A percentile compares a stretch with the other conserved stretches of the same genome.
phyloP scores from a whole-genome alignment of 2,113 vertebrate species.

The Miniopterus natalensis region DNA sequence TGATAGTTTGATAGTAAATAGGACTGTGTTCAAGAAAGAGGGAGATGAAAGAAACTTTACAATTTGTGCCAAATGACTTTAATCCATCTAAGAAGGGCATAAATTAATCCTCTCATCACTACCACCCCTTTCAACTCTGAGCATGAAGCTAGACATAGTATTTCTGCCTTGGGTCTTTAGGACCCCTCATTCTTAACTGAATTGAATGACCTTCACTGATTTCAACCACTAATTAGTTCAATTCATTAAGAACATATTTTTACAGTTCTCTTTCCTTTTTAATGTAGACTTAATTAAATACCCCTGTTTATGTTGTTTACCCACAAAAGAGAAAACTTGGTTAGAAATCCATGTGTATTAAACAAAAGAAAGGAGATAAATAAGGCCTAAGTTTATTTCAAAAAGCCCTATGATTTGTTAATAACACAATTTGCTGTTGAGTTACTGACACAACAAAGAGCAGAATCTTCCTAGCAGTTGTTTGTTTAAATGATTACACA shows the following conservation, averaged over 20 bases:
- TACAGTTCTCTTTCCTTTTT: constrained; percentile 78
- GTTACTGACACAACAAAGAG: constrained; percentile 8
- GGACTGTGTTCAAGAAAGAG: constrained; percentile 62
- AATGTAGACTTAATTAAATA: constrained; percentile 82
- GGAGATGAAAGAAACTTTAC: constrained; percentile 81
- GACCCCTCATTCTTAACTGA: constrained; percentile 74
- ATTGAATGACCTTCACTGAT: constrained; percentile 79
- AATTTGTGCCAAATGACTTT: constrained; percentile 84
- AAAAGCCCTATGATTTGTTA: constrained; percentile 77
- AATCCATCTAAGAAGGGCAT: constrained; percentile 75
- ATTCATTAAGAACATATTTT: constrained; percentile 84
- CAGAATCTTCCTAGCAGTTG: constrained; percentile 59
- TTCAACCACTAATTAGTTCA: constrained; percentile 82
- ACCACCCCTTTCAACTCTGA: neutral
- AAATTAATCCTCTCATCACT: constrained; percentile 73
- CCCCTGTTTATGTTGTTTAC: constrained; percentile 74
- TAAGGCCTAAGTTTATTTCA: constrained; percentile 65
- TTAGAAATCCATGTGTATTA: constrained; percentile 60
- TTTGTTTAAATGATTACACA: constrained; percentile 13
- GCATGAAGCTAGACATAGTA: constrained; percentile 68
- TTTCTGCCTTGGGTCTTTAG: constrained; percentile 64
- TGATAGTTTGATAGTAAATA: constrained; percentile 74
- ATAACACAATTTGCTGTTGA: constrained; percentile 63
- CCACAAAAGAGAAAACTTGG: constrained; percentile 68
- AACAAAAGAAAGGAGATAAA: constrained; percentile 71